Evolutionary conservation across 2,888 invertebrate species (phyloP).

Genomic region (Mechanitis mazaeus): DNA sequence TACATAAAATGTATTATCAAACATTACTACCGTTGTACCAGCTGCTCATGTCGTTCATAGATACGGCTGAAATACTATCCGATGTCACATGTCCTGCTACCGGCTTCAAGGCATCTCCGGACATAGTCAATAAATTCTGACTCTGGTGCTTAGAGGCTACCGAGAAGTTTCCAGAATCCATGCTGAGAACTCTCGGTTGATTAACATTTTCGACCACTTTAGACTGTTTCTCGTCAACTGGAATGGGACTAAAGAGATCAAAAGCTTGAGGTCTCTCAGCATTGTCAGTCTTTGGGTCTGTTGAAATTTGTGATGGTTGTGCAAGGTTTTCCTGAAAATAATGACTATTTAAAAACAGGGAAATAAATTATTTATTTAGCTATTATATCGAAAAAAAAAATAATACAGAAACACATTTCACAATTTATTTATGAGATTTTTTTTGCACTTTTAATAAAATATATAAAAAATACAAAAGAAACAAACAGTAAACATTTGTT

Average conservation of each 20-base stretch:
- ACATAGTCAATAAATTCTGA: slow-evolving; percentile 51
- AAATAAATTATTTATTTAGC: background rate
- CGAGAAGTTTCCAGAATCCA: slow-evolving; percentile 66
- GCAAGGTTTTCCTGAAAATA: slow-evolving; percentile 54
- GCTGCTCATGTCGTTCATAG: slow-evolving; percentile 79
- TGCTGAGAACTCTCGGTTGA: slow-evolving; percentile 58
- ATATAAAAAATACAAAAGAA: too few relatives aligned
- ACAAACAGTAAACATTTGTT: too few relatives aligned
- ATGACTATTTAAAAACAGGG: background rate
- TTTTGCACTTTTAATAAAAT: too few relatives aligned
- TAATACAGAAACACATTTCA: too few relatives aligned
- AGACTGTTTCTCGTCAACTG: slow-evolving; percentile 59
- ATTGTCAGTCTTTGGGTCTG: slow-evolving; percentile 41
- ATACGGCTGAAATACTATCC: slow-evolving; percentile 69
- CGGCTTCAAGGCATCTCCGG: slow-evolving; percentile 58
- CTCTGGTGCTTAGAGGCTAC: slow-evolving; percentile 58
- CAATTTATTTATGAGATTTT: too few relatives aligned
- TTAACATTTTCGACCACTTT: slow-evolving; percentile 49
- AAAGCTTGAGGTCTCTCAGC: slow-evolving; percentile 58
- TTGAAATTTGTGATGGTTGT: slow-evolving; percentile 32
- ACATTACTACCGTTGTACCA: slow-evolving; percentile 77
- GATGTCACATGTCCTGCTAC: slow-evolving; percentile 56
- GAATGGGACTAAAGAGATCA: slow-evolving; percentile 76
- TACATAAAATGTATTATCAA: background rate
- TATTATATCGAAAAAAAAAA: too few relatives aligned